phyloP scores from a whole-genome alignment of 2,888 invertebrate species.

The Athetis lepigone region DNA sequence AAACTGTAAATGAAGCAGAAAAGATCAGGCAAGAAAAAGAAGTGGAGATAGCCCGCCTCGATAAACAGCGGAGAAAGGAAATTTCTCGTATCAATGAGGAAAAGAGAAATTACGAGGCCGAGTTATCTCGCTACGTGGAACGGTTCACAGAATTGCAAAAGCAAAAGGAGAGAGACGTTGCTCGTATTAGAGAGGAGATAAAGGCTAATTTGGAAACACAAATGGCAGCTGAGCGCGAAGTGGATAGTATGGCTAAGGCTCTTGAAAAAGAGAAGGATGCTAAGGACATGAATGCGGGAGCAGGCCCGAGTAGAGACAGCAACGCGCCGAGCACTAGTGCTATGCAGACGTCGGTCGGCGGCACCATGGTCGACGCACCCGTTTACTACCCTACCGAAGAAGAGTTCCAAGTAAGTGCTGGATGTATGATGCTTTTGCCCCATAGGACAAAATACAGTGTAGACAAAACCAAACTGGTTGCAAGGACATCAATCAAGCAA shows the following conservation, averaged over 20 bases:
- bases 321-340: slow-evolving; percentile 15
- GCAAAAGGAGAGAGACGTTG: background rate
- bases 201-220: background rate
- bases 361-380: slow-evolving; percentile 92
- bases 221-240: slow-evolving; percentile 13
- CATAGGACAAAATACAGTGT: no score
- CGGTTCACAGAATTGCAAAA: background rate
- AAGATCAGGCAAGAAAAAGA: slow-evolving; percentile 1
- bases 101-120: background rate
- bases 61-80: background rate
- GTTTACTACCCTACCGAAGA: slow-evolving; percentile 95
- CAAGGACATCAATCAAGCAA: no score
- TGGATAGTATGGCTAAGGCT: slow-evolving; percentile 22
- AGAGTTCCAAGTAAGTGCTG: slow-evolving; percentile 91
- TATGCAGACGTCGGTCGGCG: background rate
- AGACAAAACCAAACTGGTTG: no score
- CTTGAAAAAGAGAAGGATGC: slow-evolving; percentile 32
- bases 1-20: no score
- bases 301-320: background rate
- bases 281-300: background rate
- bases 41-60: background rate
- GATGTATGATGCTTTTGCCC: no score
- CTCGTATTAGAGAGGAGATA: background rate
- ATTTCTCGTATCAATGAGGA: background rate
- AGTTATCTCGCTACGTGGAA: background rate